Evolutionary conservation across 2,113 vertebrate species (phyloP).

Genomic region (Indri indri): DNA sequence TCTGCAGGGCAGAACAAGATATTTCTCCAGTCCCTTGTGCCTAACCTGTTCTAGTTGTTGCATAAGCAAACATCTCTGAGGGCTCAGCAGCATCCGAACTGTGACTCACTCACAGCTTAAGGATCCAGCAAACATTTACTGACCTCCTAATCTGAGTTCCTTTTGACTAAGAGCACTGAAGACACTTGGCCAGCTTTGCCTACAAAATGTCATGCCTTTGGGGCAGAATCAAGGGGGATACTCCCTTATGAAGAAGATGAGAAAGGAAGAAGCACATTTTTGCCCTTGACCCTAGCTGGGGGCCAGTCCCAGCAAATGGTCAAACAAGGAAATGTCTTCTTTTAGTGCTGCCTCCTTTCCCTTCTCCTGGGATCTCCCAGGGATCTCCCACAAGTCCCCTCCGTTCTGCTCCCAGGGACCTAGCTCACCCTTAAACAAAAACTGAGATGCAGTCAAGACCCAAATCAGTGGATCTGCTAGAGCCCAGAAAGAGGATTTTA

Average conservation of each 20-base stretch:
- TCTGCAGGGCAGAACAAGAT: slow-evolving; percentile 63
- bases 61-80: background rate
- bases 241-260: background rate
- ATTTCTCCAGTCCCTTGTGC: background rate
- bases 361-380: background rate
- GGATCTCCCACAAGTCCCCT: background rate
- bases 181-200: background rate
- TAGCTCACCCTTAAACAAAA: background rate
- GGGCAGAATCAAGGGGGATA: background rate
- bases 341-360: background rate
- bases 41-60: background rate
- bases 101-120: background rate
- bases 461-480: background rate
- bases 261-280: background rate
- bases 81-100: background rate
- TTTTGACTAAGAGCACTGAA: background rate
- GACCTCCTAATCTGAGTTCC: background rate
- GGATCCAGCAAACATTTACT: background rate
- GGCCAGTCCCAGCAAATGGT: background rate
- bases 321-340: background rate
- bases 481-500: background rate
- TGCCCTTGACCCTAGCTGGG: background rate
- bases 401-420: background rate
- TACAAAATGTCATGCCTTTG: background rate
- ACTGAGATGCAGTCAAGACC: background rate